Percentiles rank a stretch among this genome's conserved stretches.
These are phyloP conservation scores for Daphoenositta chrysoptera DNA, from an alignment of 2,113 vertebrate genomes.

Conservation along the genomic window DNA sequence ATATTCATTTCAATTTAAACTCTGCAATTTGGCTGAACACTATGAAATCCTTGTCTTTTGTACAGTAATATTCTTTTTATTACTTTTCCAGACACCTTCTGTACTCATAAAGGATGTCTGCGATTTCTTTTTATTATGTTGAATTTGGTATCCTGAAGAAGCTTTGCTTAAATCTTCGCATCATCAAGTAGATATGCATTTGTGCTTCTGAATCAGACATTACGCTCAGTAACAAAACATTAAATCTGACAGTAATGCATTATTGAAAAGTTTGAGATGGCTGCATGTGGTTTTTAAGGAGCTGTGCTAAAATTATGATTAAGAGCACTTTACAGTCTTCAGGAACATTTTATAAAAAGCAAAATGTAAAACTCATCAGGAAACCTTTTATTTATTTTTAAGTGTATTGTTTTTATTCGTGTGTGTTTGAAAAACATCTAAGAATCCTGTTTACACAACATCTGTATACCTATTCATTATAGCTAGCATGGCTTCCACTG, in stretches of 20 bases:
- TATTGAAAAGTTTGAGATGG: slow-evolving; percentile 22
- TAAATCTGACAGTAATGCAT: not conserved
- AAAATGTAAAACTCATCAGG: not conserved
- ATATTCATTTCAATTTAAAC: not conserved
- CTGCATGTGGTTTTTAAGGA: slow-evolving; percentile 28
- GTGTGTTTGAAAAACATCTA: not conserved
- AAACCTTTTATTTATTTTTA: not conserved
- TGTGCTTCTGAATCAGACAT: not conserved
- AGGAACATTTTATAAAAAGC: not conserved
- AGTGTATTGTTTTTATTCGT: not conserved
- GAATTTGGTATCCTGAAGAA: not conserved
- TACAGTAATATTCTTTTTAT: not conserved
- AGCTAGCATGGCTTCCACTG: not conserved
- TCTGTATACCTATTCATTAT: not conserved
- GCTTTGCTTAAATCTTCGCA: not conserved
- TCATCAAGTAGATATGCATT: not conserved
- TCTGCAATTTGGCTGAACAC: not conserved
- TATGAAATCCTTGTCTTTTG: not conserved
- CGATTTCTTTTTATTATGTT: not conserved
- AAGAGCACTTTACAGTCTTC: slow-evolving; percentile 10
- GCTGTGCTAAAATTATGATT: not conserved
- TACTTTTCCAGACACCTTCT: slow-evolving; percentile 1
- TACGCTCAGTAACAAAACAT: slow-evolving; percentile 18
- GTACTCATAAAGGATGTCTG: not conserved
- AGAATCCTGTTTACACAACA: not conserved